Evolutionary conservation across 2,113 vertebrate species (phyloP).

Genomic region (Chaenocephalus aceratus): DNA sequence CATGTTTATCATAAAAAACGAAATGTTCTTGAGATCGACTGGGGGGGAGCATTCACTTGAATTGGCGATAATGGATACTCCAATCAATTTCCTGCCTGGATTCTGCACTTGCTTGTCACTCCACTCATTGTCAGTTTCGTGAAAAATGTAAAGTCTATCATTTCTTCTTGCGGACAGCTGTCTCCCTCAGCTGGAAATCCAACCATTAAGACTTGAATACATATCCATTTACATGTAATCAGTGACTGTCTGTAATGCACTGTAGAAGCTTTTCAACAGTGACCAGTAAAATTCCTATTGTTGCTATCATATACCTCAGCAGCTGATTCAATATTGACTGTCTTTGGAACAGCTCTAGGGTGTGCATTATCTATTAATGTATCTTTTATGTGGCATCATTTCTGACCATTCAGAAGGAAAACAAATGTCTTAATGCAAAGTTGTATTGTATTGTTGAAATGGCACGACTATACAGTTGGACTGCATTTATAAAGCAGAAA

Average conservation of each 20-base stretch:
- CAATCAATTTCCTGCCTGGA: too few species aligned
- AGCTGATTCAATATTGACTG: slow-evolving; percentile 4
- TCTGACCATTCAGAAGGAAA: background rate
- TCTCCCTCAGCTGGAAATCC: background rate
- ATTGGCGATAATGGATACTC: too few species aligned
- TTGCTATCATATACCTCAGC: background rate
- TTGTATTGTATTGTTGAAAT: background rate
- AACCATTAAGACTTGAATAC: background rate
- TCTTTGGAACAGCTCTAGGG: background rate
- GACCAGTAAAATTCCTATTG: background rate
- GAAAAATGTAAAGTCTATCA: too few species aligned
- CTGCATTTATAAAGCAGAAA: background rate
- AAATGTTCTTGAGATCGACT: too few species aligned
- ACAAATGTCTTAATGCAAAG: background rate
- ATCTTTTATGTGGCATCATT: background rate
- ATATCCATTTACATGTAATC: background rate
- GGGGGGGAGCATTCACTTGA: too few species aligned
- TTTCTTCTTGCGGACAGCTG: background rate
- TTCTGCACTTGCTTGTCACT: background rate
- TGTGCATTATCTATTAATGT: background rate
- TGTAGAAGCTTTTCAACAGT: background rate
- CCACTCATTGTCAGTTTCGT: too few species aligned
- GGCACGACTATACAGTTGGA: background rate
- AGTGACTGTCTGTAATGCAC: background rate
- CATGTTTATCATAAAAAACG: too few species aligned